These are phyloP conservation scores for Cecidostiba fungosa DNA, from an alignment of 2,888 invertebrate species.

Conservation along the genomic window DNA sequence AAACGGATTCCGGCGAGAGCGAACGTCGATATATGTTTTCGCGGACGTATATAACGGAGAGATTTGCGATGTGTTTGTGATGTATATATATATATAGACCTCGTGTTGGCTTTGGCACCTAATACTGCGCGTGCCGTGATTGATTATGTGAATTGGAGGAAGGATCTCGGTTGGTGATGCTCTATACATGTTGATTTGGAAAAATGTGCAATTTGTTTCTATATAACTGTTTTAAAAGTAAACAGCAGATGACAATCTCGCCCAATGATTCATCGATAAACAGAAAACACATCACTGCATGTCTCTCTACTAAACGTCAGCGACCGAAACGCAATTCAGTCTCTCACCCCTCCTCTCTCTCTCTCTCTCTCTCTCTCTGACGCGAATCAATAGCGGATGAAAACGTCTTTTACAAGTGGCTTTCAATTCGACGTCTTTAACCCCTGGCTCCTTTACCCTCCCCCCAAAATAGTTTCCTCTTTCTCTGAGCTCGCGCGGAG, in stretches of 20 bases:
- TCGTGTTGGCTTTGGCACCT: neutral
- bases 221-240: too few species aligned
- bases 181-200: too few species aligned
- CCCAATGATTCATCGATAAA: too few species aligned
- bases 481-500: neutral
- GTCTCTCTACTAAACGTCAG: neutral
- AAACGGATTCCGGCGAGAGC: slow-evolving; percentile 66
- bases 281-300: too few species aligned
- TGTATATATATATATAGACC: neutral
- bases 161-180: too few species aligned
- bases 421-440: slow-evolving; percentile 56
- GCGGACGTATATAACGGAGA: neutral
- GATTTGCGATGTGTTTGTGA: neutral
- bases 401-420: slow-evolving; percentile 58
- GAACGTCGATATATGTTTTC: slow-evolving; percentile 8
- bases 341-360: neutral
- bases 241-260: too few species aligned
- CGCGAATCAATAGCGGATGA: slow-evolving; percentile 57
- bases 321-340: slow-evolving; percentile 30
- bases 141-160: too few species aligned
- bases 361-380: neutral
- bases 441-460: neutral
- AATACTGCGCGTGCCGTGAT: neutral
- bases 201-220: too few species aligned
- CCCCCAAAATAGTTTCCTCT: slow-evolving; percentile 47